A percentile compares a stretch with the other conserved stretches of the same genome.
phyloP scores from a whole-genome alignment of 1,140 invertebrate species.

The Saccostrea echinata region DNA sequence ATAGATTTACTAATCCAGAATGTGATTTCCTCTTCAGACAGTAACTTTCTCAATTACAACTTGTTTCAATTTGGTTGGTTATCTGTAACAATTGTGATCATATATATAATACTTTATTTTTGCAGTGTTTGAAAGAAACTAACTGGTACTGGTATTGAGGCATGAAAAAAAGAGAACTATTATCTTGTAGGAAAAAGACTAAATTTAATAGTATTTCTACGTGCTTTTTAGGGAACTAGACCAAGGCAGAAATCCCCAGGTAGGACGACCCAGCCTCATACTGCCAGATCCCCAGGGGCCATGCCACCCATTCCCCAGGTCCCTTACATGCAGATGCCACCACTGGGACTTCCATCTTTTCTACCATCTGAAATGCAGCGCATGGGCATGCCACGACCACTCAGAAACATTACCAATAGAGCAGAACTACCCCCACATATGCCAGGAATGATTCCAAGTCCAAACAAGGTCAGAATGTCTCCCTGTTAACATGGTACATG shows the following conservation, averaged over 20 bases:
- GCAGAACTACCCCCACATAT: conserved; percentile 33
- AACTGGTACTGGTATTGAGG: background rate
- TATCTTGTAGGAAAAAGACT: background rate
- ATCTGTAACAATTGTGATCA: background rate
- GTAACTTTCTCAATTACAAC: background rate
- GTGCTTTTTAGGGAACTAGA: background rate
- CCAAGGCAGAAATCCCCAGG: conserved; percentile 21
- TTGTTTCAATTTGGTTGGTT: background rate
- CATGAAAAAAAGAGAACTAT: background rate
- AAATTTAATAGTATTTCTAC: background rate
- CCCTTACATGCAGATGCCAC: conserved; percentile 43
- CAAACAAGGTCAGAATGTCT: conserved; percentile 44
- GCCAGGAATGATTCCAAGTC: conserved; percentile 38
- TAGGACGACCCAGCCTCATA: background rate
- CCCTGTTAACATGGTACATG: background rate
- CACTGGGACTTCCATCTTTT: background rate
- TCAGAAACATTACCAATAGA: conserved; percentile 66
- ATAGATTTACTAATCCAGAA: background rate
- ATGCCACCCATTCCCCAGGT: background rate
- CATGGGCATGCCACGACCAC: conserved; percentile 45
- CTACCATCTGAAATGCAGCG: conserved; percentile 41
- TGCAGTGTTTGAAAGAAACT: conserved; percentile 22
- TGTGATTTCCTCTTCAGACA: background rate
- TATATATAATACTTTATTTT: background rate
- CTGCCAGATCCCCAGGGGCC: conserved; percentile 20